These are phyloP conservation scores for Oryzias curvinotus DNA, from an alignment of 2,113 vertebrate species.

Conservation along the genomic window DNA sequence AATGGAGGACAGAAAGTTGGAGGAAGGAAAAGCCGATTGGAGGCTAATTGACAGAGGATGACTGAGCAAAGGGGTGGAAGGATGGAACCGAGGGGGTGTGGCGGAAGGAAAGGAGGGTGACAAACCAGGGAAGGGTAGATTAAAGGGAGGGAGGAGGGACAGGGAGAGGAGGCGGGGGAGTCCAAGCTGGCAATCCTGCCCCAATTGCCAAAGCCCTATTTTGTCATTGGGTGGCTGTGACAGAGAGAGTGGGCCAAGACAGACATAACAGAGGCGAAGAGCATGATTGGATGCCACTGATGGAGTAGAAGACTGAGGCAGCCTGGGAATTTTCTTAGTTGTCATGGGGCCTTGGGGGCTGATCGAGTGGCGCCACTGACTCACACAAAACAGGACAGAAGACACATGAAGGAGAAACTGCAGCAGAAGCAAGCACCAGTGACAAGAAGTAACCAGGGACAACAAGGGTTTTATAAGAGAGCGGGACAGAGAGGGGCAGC, in stretches of 20 bases:
- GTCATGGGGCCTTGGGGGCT: slow-evolving; percentile 71
- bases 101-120: slow-evolving; percentile 43
- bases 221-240: slow-evolving; percentile 73
- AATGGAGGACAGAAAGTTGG: slow-evolving; percentile 35
- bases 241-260: slow-evolving; percentile 60
- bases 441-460: slow-evolving; percentile 55
- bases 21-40: slow-evolving; percentile 56
- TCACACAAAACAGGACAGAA: slow-evolving; percentile 47
- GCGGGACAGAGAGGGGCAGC: slow-evolving; percentile 42
- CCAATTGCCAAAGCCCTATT: slow-evolving; percentile 73
- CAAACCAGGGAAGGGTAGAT: slow-evolving; percentile 51
- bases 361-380: slow-evolving; percentile 56
- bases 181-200: slow-evolving; percentile 75
- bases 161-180: slow-evolving; percentile 65
- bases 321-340: slow-evolving; percentile 65
- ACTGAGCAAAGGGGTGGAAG: slow-evolving; percentile 61
- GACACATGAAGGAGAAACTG: slow-evolving; percentile 34
- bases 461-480: slow-evolving; percentile 57
- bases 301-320: slow-evolving; percentile 56
- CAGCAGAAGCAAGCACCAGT: slow-evolving; percentile 39
- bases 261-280: slow-evolving; percentile 46
- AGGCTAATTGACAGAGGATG: slow-evolving; percentile 76
- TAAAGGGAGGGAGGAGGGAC: slow-evolving; percentile 62
- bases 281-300: slow-evolving; percentile 58
- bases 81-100: slow-evolving; percentile 31